Evolutionary conservation across 2,113 vertebrate genomes (phyloP).

Genomic region (Piaya cayana): DNA sequence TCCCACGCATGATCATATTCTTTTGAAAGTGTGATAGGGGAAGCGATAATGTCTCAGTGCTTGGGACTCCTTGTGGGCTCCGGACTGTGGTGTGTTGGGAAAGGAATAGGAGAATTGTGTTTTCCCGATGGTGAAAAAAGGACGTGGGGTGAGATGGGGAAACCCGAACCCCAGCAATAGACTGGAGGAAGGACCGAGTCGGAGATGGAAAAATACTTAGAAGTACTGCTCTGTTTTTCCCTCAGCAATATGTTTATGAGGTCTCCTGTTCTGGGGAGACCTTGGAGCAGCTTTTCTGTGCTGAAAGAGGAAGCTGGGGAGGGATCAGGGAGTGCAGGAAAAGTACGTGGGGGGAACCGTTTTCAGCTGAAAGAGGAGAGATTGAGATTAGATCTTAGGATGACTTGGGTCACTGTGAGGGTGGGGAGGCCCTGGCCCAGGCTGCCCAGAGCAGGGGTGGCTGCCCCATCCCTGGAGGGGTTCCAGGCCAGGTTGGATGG

Average conservation of each 20-base stretch:
- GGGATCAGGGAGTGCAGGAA: too few species aligned
- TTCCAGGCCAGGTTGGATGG: too few species aligned
- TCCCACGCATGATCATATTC: not conserved
- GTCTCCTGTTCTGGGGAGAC: too few species aligned
- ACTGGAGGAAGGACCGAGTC: not conserved
- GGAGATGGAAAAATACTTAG: not conserved
- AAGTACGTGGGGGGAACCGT: too few species aligned
- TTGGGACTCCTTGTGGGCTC: not conserved
- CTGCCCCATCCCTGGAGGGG: too few species aligned
- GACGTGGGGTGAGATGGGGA: not conserved
- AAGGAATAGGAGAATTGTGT: not conserved
- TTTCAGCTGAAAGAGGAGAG: too few species aligned
- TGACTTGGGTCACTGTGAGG: too few species aligned
- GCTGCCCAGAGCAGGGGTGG: too few species aligned
- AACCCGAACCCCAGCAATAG: not conserved
- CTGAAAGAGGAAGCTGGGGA: too few species aligned
- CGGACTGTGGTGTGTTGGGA: not conserved
- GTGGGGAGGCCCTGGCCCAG: too few species aligned
- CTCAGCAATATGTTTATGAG: accelerated
- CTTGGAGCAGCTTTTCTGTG: too few species aligned
- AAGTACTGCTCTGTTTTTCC: not conserved
- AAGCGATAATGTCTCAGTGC: accelerated
- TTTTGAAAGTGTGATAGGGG: not conserved
- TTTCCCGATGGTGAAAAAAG: not conserved
- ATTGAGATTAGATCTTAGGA: too few species aligned